Evolutionary conservation across 1,140 invertebrate genomes (phyloP).

Genomic region (Aricia agestis): DNA sequence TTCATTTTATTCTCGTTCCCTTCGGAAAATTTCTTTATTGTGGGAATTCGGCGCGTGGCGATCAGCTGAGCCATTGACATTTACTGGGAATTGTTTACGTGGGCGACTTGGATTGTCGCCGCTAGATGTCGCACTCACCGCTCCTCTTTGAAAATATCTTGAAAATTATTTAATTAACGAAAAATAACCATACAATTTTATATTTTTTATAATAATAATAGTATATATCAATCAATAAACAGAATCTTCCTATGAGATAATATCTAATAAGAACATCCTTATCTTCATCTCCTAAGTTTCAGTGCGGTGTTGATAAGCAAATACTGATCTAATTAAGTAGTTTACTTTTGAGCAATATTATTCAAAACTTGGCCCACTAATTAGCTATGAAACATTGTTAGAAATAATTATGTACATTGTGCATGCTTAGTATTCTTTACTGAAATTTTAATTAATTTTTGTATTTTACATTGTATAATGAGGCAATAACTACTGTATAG

Average conservation of each 20-base stretch:
- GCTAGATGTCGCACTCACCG: slow-evolving; percentile 58
- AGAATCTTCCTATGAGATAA: background rate
- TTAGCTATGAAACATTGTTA: slow-evolving; percentile 3
- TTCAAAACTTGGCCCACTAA: background rate
- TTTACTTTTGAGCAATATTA: background rate
- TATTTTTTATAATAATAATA: no score
- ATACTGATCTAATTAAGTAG: background rate
- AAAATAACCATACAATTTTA: no score
- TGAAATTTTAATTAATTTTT: background rate
- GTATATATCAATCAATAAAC: background rate
- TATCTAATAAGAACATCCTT: background rate
- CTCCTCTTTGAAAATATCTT: background rate
- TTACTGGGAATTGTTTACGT: slow-evolving; percentile 69
- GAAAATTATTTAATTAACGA: no score
- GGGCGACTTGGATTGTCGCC: slow-evolving; percentile 35
- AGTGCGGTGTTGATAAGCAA: background rate
- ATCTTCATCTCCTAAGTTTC: background rate
- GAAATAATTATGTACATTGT: background rate
- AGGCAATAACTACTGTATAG: background rate
- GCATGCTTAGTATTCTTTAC: background rate
- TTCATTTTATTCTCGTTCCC: slow-evolving; percentile 65
- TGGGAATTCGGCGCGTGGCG: slow-evolving; percentile 46
- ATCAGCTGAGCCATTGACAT: slow-evolving; percentile 73
- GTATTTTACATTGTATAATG: background rate
- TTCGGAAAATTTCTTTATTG: slow-evolving; percentile 46